Percentiles rank a stretch among this genome's conserved stretches.
These are phyloP conservation scores for Lypha dubia DNA, from an alignment of 2,888 invertebrate species.

Conservation along the genomic window DNA sequence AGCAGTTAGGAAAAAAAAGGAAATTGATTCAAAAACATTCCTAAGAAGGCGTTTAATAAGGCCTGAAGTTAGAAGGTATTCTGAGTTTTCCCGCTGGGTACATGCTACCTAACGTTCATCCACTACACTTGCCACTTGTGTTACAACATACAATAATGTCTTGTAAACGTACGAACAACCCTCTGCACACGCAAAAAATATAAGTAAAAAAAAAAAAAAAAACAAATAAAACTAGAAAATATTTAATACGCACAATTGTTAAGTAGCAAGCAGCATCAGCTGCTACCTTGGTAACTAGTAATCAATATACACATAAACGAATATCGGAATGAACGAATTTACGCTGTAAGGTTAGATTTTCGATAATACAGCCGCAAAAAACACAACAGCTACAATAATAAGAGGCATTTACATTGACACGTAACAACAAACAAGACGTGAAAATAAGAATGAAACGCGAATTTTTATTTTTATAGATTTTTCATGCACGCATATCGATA, in stretches of 20 bases:
- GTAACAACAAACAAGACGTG: slow-evolving; percentile 65
- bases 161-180: slow-evolving; percentile 44
- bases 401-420: slow-evolving; percentile 68
- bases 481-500: slow-evolving; percentile 79
- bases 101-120: not conserved
- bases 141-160: not conserved
- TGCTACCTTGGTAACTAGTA: slow-evolving; percentile 66
- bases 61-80: too few relatives aligned
- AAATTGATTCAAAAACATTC: too few relatives aligned
- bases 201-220: not conserved
- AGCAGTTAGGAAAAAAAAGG: too few relatives aligned
- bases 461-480: slow-evolving; percentile 78
- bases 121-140: not conserved
- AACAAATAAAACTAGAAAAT: slow-evolving; percentile 54
- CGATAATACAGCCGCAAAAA: slow-evolving; percentile 29
- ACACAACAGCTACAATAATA: slow-evolving; percentile 4
- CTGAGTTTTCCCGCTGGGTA: too few relatives aligned
- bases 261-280: slow-evolving; percentile 64
- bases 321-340: slow-evolving; percentile 44
- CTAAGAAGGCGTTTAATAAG: too few relatives aligned
- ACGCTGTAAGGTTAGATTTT: slow-evolving; percentile 42
- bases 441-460: slow-evolving; percentile 68
- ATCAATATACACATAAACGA: slow-evolving; percentile 58
- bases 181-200: slow-evolving; percentile 11
- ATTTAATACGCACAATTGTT: slow-evolving; percentile 42